Evolutionary conservation across 1,140 invertebrate species (phyloP).

Genomic region (Tetranychus urticae): DNA sequence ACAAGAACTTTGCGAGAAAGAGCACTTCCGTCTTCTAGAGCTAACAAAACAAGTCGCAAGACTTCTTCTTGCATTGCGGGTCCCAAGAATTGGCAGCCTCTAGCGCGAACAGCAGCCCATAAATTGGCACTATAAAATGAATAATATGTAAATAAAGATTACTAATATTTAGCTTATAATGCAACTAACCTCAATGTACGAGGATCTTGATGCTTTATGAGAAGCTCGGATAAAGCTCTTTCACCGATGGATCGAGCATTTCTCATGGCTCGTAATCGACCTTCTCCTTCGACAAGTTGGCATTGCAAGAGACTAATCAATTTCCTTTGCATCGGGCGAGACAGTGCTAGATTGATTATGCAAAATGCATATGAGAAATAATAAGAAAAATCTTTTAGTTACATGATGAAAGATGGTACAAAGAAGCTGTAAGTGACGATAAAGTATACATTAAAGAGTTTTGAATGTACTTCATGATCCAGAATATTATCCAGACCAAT

Average conservation of each 20-base stretch:
- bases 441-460: neutral
- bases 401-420: too few relatives aligned
- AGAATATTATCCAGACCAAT: neutral
- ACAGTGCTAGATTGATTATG: conserved; percentile 24
- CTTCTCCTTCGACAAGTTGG: conserved; percentile 48
- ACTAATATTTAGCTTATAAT: too few relatives aligned
- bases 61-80: conserved; percentile 29
- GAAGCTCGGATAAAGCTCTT: conserved; percentile 76
- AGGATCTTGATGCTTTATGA: conserved; percentile 77
- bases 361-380: neutral
- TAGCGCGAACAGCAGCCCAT: conserved; percentile 84
- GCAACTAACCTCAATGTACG: conserved; percentile 35
- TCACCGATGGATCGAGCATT: conserved; percentile 77
- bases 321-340: conserved; percentile 83
- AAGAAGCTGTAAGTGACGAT: neutral
- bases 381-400: neutral
- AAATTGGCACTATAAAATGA: conserved; percentile 44
- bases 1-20: conserved; percentile 89
- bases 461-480: neutral
- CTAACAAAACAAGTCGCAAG: conserved; percentile 48
- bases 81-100: conserved; percentile 96
- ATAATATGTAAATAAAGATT: neutral
- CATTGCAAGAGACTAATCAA: conserved; percentile 74
- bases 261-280: conserved; percentile 44
- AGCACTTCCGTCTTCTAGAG: conserved; percentile 86